Base-by-base conservation (phyloP, 2,888 invertebrate species). In the Octodonta nipae region DNA sequence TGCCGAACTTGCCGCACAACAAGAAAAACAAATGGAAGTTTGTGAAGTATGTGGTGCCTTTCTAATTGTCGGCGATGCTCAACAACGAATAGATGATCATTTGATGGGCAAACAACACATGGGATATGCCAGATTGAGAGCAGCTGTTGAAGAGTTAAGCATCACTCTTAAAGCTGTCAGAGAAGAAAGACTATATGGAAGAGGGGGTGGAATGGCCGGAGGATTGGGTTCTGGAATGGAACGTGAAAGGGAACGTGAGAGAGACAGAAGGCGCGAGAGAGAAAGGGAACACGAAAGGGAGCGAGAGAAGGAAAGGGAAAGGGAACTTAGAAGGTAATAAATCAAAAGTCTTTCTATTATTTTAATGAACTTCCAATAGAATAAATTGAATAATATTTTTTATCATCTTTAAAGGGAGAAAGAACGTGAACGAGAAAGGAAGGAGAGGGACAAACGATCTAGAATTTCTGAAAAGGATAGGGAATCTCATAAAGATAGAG, bases 41-140 rank as follows among this genome's bases (percentile, higher is more conserved):
- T 98, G 96, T 61, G 87, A 91, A 46, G 88, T 93, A 2, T 98
- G 96, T 59, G 96, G 96, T 1, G 95, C 96, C 5, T 93, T 98
- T 63, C 71, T 98, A n/a, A 96, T 98, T 49, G 91, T 96, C 5
- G 95, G 93, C 5, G 96, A 98, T 64, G 96, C 95, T 2, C 95
- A 93, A 54, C 92, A 93, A 55, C 73, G 98, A 37, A 87, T 96
- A 35, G 95, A 96, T 52, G 96, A 98, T 60, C 96, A 98, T 67
- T 66, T 96, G 34, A 89, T 88, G 72, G 98, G 96, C 15, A 98
- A 98, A 66, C 96, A 96, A 61, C 98, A 98, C 67, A 81, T 93
- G 42, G 96, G 96, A 2, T 79, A 78, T 48, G 77, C 75, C 35
- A 73, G 75, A 51, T 60, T 79, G 34, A 75, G 78, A 32, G 71